phyloP scores from a whole-genome alignment of 2,888 invertebrate species.

The Rutpela maculata region DNA sequence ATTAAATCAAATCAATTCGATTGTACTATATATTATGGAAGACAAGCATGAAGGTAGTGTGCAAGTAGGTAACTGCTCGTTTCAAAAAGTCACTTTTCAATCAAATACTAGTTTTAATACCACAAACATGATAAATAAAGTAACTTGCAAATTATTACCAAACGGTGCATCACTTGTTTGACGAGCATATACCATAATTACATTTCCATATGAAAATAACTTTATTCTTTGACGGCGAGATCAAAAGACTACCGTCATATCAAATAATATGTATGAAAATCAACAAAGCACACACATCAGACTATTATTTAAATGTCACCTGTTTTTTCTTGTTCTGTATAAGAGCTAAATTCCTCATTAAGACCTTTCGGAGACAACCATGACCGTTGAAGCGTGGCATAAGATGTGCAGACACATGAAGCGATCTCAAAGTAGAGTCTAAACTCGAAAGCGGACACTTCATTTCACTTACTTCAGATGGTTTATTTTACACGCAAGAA shows the following conservation, averaged over 20 bases:
- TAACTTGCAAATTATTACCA: too few species aligned
- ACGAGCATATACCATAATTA: too few species aligned
- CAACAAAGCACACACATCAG: not conserved
- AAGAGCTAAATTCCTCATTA: not conserved
- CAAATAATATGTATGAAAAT: not conserved
- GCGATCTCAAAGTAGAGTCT: slow-evolving; percentile 45
- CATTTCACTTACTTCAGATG: slow-evolving; percentile 53
- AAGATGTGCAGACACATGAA: slow-evolving; percentile 54
- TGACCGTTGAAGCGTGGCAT: slow-evolving; percentile 48
- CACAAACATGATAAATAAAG: too few species aligned
- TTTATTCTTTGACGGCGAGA: too few species aligned
- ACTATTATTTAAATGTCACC: not conserved
- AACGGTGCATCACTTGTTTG: too few species aligned
- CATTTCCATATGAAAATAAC: too few species aligned
- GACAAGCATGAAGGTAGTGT: too few species aligned
- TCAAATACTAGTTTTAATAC: too few species aligned
- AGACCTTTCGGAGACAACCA: slow-evolving; percentile 10
- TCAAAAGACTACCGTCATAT: not conserved
- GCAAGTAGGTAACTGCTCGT: too few species aligned
- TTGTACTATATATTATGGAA: too few species aligned
- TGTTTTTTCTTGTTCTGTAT: not conserved
- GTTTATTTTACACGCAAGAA: slow-evolving; percentile 42
- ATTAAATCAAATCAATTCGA: too few species aligned
- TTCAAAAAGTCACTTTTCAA: too few species aligned
- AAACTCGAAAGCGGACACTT: slow-evolving; percentile 48